Conservation (phyloP, 2,797 vertebrate genomes). For the Triplophysa yarkandensis region DNA sequence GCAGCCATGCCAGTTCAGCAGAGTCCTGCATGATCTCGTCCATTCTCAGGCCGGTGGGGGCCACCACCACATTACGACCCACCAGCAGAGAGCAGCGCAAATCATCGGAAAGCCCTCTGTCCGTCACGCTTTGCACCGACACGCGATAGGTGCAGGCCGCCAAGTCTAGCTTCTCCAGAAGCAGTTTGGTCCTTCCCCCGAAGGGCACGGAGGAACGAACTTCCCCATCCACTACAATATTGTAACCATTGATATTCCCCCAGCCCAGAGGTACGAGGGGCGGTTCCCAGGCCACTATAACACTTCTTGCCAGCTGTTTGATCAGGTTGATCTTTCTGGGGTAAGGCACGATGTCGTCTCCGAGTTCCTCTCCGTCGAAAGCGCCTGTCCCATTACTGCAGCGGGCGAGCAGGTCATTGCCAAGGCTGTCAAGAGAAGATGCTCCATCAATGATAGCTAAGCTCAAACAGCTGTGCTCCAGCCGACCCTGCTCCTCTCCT, state of each 20-base stretch:
- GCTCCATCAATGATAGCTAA: slow-evolving; percentile 70
- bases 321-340: slow-evolving; percentile 94
- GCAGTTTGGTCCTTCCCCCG: slow-evolving; percentile 84
- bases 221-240: slow-evolving; percentile 90
- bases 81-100: slow-evolving; percentile 92
- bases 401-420: slow-evolving; percentile 68
- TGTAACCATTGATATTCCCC: slow-evolving; percentile 90
- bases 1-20: slow-evolving; percentile 93
- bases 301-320: slow-evolving; percentile 96
- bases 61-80: slow-evolving; percentile 91
- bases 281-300: slow-evolving; percentile 97
- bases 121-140: slow-evolving; percentile 87
- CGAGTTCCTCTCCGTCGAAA: slow-evolving; percentile 82
- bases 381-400: slow-evolving; percentile 83
- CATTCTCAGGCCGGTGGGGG: slow-evolving; percentile 88
- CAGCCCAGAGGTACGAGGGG: slow-evolving; percentile 86
- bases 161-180: slow-evolving; percentile 93
- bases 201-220: slow-evolving; percentile 80
- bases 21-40: slow-evolving; percentile 90
- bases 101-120: slow-evolving; percentile 86
- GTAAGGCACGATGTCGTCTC: slow-evolving; percentile 96
- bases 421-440: slow-evolving; percentile 67
- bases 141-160: slow-evolving; percentile 87
- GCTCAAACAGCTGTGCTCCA: slow-evolving; percentile 72
- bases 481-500: slow-evolving; percentile 79